phyloP scores from a whole-genome alignment of 2,888 invertebrate species.

The Alviniconcha strummeri region DNA sequence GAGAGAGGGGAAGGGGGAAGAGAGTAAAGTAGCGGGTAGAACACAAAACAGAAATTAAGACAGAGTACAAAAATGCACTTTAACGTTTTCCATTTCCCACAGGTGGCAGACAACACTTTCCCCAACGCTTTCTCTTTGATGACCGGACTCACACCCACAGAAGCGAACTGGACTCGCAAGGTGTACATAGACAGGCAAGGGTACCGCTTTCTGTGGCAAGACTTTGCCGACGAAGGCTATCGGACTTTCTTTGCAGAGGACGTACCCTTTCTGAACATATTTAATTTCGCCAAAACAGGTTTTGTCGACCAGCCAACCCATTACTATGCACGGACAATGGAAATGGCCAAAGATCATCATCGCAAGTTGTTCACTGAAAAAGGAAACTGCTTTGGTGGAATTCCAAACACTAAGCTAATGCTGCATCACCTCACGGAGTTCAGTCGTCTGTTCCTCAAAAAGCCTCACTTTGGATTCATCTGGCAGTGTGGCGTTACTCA shows the following conservation, averaged over 20 bases:
- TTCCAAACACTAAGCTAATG: too few species aligned
- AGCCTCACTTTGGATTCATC: too few species aligned
- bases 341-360: too few species aligned
- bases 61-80: too few species aligned
- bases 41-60: too few species aligned
- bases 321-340: background rate
- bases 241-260: background rate
- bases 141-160: background rate
- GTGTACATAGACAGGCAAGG: background rate
- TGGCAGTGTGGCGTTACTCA: too few species aligned
- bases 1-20: too few species aligned
- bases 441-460: too few species aligned
- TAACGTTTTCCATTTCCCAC: background rate
- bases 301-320: background rate
- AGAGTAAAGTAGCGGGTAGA: too few species aligned
- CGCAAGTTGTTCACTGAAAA: too few species aligned
- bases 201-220: slow-evolving; percentile 1
- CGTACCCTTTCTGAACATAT: background rate
- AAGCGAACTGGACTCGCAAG: background rate
- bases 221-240: background rate
- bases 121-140: background rate
- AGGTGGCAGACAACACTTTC: background rate
- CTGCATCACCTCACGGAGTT: too few species aligned
- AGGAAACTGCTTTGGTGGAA: too few species aligned
- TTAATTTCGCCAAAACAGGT: background rate